Base-by-base conservation (phyloP, 2,797 vertebrate genomes). In the Diplodus puntazzo region DNA sequence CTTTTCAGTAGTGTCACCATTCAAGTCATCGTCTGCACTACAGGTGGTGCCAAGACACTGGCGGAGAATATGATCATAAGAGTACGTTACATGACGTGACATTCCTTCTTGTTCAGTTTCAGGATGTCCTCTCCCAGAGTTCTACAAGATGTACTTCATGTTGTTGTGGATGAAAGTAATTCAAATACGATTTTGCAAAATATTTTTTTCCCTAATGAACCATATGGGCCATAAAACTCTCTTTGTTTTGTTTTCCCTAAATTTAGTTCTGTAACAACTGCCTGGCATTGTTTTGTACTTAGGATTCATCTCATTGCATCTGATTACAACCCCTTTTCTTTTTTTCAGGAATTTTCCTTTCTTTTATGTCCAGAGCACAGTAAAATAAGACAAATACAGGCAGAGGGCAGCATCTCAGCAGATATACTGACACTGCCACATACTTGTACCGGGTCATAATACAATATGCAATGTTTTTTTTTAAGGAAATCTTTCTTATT, bases 221-320 rank as follows among this genome's bases (percentile, higher is more conserved):
- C 27, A 67, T 46, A 75, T 48, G 25, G 42, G 4, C 20, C 1
- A 34, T 53, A 42, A 62, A 48, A 49, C 3, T 12, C 9, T 21
- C 50, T 50, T 6, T 13, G 14, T 53, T 48, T 60, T 11, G 1
- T 4, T 77, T 59, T 55, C 55, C 30, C 3, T 18, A 34, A 18
- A 5, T 0, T 23, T 46, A 48, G 11, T 66, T 27, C 4, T 50
- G 20, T 16, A 30, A 30, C 45, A 49, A 49, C 5, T 34, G 23
- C n/a, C n/a, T 34, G 23, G 16, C 14, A 17, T 50, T 49, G 50
- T 46, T 65, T 42, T 73, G 11, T 11, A 61, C n/a, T 52, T n/a
- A 46, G 5, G 16, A 73, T 57, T 49, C 11, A 46, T 64, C 2
- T 39, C 45, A 68, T 71, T 63, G 20, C 10, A 54, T 60, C 43